Base-by-base conservation (phyloP, 2,888 invertebrate species). In the Aethes cnicana region DNA sequence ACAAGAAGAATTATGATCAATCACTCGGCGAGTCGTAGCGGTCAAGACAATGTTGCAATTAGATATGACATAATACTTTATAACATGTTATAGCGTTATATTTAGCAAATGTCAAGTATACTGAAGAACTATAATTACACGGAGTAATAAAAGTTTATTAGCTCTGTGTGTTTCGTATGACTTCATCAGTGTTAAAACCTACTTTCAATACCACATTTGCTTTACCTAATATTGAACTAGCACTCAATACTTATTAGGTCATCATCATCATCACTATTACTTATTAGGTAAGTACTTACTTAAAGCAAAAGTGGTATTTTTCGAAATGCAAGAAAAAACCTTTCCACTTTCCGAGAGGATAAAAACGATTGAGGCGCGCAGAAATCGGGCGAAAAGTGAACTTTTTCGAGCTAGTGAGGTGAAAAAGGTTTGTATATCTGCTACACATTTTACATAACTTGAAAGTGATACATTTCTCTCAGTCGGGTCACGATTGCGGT, bases 381-480 rank as follows among this genome's bases (percentile, higher is more conserved):
- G n/a, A n/a, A n/a, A n/a, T n/a, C n/a, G n/a, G n/a, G n/a, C n/a
- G n/a, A n/a, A n/a, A n/a, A n/a, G n/a, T n/a, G n/a, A n/a, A 36
- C 5, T 36, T 32, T 16, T 6, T 39, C 55, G 49, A 39, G 35
- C 41, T 30, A 55, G 53, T 56, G 47, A 23, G 44, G 28, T 37
- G 43, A n/a, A 52, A 50, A 32, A 52, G 42, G 25, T 53, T 39
- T 39, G n/a, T n/a, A 21, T 30, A 14, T 37, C 54, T 54, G 54
- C 63, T 66, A 64, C 21, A 43, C 30, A 55, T 47, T 66, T 71
- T 81, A 79, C 68, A 67, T 77, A 81, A 83, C 67, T 69, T 64
- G 81, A 81, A 81, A 84, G 81, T 69, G 74, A 77, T 82, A 80
- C 72, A 75, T 72, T 64, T 68, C 64, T 64, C 62, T 63, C 49